Evolutionary conservation across 2,113 vertebrate genomes (phyloP).

Genomic region (Peromyscus polionotus): DNA sequence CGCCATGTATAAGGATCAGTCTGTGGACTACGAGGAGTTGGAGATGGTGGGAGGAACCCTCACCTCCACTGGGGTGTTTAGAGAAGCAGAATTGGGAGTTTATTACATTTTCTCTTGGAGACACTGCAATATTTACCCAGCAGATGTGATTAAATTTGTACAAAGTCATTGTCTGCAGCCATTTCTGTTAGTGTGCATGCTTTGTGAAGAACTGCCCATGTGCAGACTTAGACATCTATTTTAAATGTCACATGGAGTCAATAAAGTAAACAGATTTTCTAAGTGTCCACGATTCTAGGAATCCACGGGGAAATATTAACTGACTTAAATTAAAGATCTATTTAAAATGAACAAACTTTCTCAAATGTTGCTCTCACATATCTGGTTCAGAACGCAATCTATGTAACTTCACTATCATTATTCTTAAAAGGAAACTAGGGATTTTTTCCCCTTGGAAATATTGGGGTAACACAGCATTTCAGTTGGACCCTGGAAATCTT

Average conservation of each 20-base stretch:
- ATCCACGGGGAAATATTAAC: slow-evolving; percentile 28
- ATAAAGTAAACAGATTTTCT: slow-evolving; percentile 71
- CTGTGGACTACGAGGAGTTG: background rate
- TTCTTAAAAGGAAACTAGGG: background rate
- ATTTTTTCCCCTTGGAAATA: background rate
- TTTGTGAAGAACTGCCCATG: slow-evolving; percentile 56
- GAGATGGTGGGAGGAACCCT: background rate
- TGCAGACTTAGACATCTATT: slow-evolving; percentile 44
- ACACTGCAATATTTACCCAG: slow-evolving; percentile 69
- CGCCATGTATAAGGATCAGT: background rate
- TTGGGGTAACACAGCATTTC: slow-evolving; percentile 4
- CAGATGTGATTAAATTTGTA: slow-evolving; percentile 78
- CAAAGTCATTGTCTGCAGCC: slow-evolving; percentile 67
- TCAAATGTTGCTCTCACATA: slow-evolving; percentile 24
- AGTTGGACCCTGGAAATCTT: slow-evolving; percentile 21
- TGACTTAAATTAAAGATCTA: slow-evolving; percentile 53
- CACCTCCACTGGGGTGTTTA: background rate
- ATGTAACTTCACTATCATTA: slow-evolving; percentile 26
- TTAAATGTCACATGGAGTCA: slow-evolving; percentile 72
- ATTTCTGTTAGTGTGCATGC: slow-evolving; percentile 56
- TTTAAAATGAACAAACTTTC: slow-evolving; percentile 24
- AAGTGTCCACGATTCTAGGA: slow-evolving; percentile 50
- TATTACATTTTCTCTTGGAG: slow-evolving; percentile 67
- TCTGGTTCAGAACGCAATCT: slow-evolving; percentile 27
- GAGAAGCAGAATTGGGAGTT: slow-evolving; percentile 27